Evolutionary conservation across 53 echinoderm and acorn worm genomes (phyloP), one percentile per base, ranked within the genome.

Genomic region (Henricia sp.): DNA sequence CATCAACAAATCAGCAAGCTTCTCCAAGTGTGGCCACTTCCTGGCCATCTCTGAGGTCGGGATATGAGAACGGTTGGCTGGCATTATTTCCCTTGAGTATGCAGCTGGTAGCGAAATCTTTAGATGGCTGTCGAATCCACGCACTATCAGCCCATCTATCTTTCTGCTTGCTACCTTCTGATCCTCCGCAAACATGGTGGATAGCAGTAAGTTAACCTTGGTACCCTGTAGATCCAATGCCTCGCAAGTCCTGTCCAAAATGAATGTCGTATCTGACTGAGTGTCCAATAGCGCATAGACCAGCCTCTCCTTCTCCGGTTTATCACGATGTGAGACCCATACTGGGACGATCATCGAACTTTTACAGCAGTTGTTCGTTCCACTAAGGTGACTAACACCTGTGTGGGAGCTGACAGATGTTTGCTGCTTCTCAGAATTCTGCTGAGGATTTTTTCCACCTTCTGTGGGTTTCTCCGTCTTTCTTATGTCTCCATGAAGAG

Each of bases 1-100:
- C 56, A 57, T 65, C 23, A 87, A 50, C 29, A 67, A 6, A 26
- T 75, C 36, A 20, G 86, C 75, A 14, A 86, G 62, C 17, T 37
- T 64, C 14, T 86, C 64, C 32, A 86, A 33, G 40, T 86, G 86
- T 29, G 86, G 65, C 86, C 86, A 86, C 48, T 52, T 64, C 30
- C 40, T 60, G 27, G 76, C 86, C 76, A 75, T 76, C 58, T 44
- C 76, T 10, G 85, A 21, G 35, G 84, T 84, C 1, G 84, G 84
- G 23, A 84, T 72, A 35, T 84, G 84, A 27, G 43, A 36, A 2
- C 64, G 27, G 35, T 73, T 73, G 48, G 85, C 73, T n/a, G 85
- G 85, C 62, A 85, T 72, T 26, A 72, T 33, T 40, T 72, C 34
- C 46, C 83, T 83, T 29, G 83, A 27, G 52, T 67, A 83, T 9